Percentiles rank a stretch among this genome's conserved stretches.
Conservation (phyloP, 2,888 invertebrate species). For the Caenorhabditis sp. region DNA sequence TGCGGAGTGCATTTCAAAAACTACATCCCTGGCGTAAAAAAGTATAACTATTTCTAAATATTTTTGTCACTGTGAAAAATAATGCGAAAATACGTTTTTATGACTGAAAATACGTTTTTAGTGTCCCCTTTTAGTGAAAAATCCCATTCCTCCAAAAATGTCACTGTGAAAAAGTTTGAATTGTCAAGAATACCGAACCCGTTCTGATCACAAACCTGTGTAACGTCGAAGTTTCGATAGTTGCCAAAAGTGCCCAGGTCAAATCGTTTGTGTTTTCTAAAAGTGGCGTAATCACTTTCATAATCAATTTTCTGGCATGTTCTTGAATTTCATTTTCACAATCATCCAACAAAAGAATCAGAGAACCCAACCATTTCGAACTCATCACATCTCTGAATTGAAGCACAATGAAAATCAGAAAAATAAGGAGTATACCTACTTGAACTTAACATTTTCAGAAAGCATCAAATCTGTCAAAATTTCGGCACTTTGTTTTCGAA, state of each 20-base stretch:
- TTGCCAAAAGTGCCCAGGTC: constrained; percentile 30
- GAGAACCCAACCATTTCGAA: constrained; percentile 23
- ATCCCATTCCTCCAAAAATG: too few species aligned
- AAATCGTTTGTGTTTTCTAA: constrained; percentile 24
- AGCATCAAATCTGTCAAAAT: constrained; percentile 31
- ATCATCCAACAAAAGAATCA: constrained; percentile 33
- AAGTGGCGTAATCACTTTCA: constrained; percentile 28
- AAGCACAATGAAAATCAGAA: neutral
- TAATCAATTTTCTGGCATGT: constrained; percentile 24
- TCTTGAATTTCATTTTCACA: constrained; percentile 29
- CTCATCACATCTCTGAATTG: constrained; percentile 14
- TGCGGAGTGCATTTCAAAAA: too few species aligned
- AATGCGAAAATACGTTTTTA: too few species aligned
- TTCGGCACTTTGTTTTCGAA: constrained; percentile 22
- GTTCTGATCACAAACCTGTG: neutral
- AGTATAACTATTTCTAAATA: too few species aligned
- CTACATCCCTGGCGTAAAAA: too few species aligned
- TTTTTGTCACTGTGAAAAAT: too few species aligned
- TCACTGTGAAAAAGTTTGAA: too few species aligned
- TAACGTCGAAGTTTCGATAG: constrained; percentile 19
- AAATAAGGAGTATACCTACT: constrained; percentile 9
- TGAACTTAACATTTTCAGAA: constrained; percentile 7
- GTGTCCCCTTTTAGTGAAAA: too few species aligned
- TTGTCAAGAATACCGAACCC: too few species aligned
- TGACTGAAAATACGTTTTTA: too few species aligned